Evolutionary conservation across 2,113 vertebrate genomes (phyloP).

Genomic region (Erythrolamprus reginae): DNA sequence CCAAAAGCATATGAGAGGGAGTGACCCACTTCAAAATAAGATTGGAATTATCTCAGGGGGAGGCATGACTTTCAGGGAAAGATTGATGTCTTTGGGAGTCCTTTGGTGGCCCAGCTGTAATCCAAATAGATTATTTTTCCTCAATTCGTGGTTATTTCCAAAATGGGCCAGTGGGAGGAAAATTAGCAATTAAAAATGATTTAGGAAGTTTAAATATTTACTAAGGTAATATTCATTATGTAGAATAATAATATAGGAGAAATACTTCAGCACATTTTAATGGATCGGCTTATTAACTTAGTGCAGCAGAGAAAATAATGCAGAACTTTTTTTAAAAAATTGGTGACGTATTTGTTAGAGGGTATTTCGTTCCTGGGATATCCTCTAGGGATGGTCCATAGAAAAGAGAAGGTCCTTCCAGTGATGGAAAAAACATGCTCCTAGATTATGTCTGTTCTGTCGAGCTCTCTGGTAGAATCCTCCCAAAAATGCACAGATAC

Average conservation of each 20-base stretch:
- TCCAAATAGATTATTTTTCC: conserved; percentile 20
- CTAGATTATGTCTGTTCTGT: no score
- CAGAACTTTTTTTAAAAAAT: conserved; percentile 48
- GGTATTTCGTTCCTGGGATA: conserved; percentile 45
- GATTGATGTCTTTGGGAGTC: conserved; percentile 23
- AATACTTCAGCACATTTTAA: conserved; percentile 39
- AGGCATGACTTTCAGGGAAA: background rate
- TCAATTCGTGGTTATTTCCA: conserved; percentile 4
- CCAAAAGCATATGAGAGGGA: background rate
- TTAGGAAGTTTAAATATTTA: conserved; percentile 39
- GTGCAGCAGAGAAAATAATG: conserved; percentile 47
- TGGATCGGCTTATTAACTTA: conserved; percentile 43
- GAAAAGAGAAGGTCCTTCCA: conserved; percentile 32
- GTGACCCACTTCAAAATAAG: background rate
- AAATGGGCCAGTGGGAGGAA: background rate
- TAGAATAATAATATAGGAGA: conserved; percentile 30
- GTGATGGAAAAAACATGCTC: conserved; percentile 28
- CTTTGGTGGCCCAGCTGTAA: fast-evolving
- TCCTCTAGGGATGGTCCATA: conserved; percentile 42
- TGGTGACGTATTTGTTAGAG: conserved; percentile 53
- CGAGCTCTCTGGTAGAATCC: no score
- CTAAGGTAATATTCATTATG: conserved; percentile 19
- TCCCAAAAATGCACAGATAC: no score
- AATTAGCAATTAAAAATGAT: conserved; percentile 1
- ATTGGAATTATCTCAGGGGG: background rate